These are phyloP conservation scores for Thumatha senex DNA, from an alignment of 2,888 invertebrate genomes.

Conservation along the genomic window DNA sequence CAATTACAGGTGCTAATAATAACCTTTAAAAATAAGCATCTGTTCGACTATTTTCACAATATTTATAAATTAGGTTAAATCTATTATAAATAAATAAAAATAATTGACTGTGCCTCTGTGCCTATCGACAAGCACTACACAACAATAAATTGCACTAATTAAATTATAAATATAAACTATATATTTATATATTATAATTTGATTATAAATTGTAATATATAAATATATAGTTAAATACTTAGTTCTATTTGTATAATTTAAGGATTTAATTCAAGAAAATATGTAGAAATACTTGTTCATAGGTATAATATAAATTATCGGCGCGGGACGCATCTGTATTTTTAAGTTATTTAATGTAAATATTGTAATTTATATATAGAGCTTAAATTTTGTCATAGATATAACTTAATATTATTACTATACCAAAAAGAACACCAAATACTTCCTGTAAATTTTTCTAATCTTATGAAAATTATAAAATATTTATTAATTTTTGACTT, in stretches of 20 bases:
- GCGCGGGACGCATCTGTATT: slow-evolving; percentile 62
- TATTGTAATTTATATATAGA: slow-evolving; percentile 52
- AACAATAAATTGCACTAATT: slow-evolving; percentile 59
- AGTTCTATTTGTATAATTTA: slow-evolving; percentile 22
- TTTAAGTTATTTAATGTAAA: slow-evolving; percentile 41
- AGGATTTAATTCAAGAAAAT: slow-evolving; percentile 25
- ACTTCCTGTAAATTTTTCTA: slow-evolving; percentile 68
- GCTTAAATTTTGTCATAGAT: slow-evolving; percentile 39
- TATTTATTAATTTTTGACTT: slow-evolving; percentile 40
- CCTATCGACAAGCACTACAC: slow-evolving; percentile 72
- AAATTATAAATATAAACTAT: slow-evolving; percentile 41
- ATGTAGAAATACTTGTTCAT: slow-evolving; percentile 22
- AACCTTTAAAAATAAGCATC: no score
- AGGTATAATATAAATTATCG: slow-evolving; percentile 35
- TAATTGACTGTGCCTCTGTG: slow-evolving; percentile 77
- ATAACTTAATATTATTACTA: slow-evolving; percentile 46
- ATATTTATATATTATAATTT: no score
- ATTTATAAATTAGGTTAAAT: slow-evolving; percentile 43
- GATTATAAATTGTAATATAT: no score
- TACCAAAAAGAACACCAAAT: slow-evolving; percentile 72
- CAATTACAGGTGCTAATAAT: no score
- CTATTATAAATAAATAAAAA: slow-evolving; percentile 47
- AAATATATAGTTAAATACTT: slow-evolving; percentile 12
- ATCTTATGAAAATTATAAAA: slow-evolving; percentile 66
- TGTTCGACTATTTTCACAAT: slow-evolving; percentile 28